These are phyloP conservation scores for Hydrolagus colliei DNA, from an alignment of 2,797 vertebrate species.

Conservation along the genomic window DNA sequence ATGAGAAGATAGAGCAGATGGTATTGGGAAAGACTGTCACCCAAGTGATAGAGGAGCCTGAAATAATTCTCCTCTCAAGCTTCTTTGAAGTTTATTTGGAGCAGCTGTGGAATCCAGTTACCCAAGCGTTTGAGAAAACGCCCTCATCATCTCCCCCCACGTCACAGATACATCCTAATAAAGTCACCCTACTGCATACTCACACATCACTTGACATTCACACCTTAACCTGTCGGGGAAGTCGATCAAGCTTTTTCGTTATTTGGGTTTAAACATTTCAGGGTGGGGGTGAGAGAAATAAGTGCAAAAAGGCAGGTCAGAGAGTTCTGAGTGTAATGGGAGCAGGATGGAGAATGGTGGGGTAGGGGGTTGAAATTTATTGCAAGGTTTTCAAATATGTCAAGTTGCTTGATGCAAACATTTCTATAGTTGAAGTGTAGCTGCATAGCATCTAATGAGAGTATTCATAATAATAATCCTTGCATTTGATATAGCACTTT, in stretches of 20 bases:
- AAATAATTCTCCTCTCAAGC: slow-evolving; percentile 58
- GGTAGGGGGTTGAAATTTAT: not conserved
- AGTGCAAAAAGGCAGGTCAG: not conserved
- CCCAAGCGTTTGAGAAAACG: slow-evolving; percentile 3
- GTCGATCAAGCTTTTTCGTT: slow-evolving; percentile 33
- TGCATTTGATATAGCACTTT: not conserved
- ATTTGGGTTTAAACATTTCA: not conserved
- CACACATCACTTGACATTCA: not conserved
- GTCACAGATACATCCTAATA: slow-evolving; percentile 44
- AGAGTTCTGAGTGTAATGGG: no score
- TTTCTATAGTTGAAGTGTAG: not conserved
- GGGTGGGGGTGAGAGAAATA: not conserved
- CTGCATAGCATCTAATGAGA: not conserved
- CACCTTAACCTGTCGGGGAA: not conserved
- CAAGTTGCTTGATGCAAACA: not conserved
- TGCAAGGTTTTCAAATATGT: not conserved
- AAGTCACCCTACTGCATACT: slow-evolving; percentile 34
- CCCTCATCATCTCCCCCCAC: slow-evolving; percentile 35
- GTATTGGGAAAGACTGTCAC: slow-evolving; percentile 45
- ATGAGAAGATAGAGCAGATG: slow-evolving; percentile 22
- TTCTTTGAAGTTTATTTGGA: slow-evolving; percentile 66
- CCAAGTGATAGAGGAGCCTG: slow-evolving; percentile 64
- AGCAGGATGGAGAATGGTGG: no score
- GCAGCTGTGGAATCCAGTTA: slow-evolving; percentile 65
- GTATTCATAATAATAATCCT: not conserved